phyloP scores from a whole-genome alignment of 2,888 invertebrate genomes.

The Notodonta ziczac region DNA sequence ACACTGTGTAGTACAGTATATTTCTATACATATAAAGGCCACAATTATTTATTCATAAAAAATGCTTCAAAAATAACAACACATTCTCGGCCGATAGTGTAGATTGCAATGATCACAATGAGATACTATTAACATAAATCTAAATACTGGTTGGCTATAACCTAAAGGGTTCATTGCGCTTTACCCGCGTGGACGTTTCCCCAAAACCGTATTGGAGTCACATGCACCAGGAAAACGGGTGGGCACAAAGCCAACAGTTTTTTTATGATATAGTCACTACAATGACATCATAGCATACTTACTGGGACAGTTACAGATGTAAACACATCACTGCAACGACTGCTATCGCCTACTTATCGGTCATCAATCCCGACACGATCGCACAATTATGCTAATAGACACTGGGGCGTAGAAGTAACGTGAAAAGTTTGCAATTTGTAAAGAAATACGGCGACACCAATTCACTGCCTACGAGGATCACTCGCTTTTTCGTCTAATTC shows the following conservation, averaged over 20 bases:
- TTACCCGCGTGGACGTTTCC: constrained; percentile 70
- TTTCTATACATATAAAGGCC: too few species aligned
- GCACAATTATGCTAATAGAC: constrained; percentile 47
- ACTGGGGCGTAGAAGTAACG: constrained; percentile 45
- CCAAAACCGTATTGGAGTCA: constrained; percentile 65
- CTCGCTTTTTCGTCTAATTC: constrained; percentile 47
- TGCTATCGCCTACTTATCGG: constrained; percentile 52
- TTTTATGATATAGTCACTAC: constrained; percentile 77
- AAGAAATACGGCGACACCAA: constrained; percentile 68
- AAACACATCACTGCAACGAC: constrained; percentile 77
- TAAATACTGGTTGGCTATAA: constrained; percentile 64
- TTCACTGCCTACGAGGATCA: constrained; percentile 75
- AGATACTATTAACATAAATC: constrained; percentile 52
- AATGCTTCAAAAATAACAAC: too few species aligned
- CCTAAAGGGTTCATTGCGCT: constrained; percentile 69
- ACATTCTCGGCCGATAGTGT: too few species aligned
- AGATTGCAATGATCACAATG: constrained; percentile 29
- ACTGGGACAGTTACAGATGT: constrained; percentile 78
- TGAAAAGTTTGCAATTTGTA: constrained; percentile 54
- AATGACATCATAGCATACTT: constrained; percentile 81
- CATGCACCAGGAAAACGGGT: constrained; percentile 78
- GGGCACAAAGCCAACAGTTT: constrained; percentile 83
- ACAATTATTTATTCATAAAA: too few species aligned
- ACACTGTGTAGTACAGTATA: too few species aligned
- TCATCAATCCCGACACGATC: constrained; percentile 38